These are phyloP conservation scores for Leptogaster cylindrica DNA, from an alignment of 2,888 invertebrate species.

Conservation along the genomic window DNA sequence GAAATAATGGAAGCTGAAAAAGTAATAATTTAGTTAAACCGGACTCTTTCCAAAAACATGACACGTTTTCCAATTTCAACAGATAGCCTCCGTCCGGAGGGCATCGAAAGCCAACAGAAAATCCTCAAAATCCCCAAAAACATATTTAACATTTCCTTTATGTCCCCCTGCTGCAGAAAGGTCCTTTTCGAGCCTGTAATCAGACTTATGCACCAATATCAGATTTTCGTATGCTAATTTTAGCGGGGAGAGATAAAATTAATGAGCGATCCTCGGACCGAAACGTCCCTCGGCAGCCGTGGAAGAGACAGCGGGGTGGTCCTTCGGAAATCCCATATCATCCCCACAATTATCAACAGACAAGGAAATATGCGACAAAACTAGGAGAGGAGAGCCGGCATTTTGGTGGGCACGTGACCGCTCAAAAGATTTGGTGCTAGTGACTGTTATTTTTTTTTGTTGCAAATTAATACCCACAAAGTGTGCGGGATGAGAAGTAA, in stretches of 20 bases:
- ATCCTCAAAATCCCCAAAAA: slow-evolving; percentile 38
- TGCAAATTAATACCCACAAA: slow-evolving; percentile 44
- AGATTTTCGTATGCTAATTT: slow-evolving; percentile 48
- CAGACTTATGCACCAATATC: slow-evolving; percentile 46
- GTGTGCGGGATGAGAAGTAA: slow-evolving; percentile 34
- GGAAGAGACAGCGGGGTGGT: slow-evolving; percentile 3
- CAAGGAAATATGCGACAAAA: slow-evolving; percentile 47
- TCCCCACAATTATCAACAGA: slow-evolving; percentile 45
- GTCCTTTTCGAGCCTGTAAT: slow-evolving; percentile 34
- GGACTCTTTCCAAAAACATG: background rate
- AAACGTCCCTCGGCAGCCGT: background rate
- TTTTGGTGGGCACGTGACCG: slow-evolving; percentile 44
- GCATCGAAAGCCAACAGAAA: slow-evolving; percentile 8
- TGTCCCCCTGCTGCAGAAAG: background rate
- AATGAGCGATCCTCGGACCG: slow-evolving; percentile 42
- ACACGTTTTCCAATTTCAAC: slow-evolving; percentile 36
- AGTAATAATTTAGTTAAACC: slow-evolving; percentile 26
- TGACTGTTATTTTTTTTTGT: slow-evolving; percentile 40
- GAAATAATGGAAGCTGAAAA: background rate
- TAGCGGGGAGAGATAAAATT: slow-evolving; percentile 46
- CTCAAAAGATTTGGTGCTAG: slow-evolving; percentile 45
- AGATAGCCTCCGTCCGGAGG: slow-evolving; percentile 18
- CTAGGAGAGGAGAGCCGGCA: slow-evolving; percentile 31
- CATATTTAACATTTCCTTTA: slow-evolving; percentile 38
- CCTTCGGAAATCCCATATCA: slow-evolving; percentile 46